Conservation (phyloP, 2,113 vertebrate genomes). For the Platanista minor region DNA sequence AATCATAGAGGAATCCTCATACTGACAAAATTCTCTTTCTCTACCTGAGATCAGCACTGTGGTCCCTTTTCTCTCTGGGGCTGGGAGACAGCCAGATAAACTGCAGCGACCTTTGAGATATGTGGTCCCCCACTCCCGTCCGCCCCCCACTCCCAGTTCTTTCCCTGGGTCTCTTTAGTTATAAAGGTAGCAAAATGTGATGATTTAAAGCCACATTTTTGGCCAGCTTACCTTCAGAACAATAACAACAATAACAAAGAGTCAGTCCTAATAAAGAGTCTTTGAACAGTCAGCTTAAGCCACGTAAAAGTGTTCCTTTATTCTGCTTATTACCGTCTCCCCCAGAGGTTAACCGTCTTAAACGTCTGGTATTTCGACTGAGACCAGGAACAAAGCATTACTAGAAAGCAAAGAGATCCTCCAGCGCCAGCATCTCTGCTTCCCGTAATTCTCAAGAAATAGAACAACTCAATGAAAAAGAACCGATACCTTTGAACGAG, state of each 20-base stretch:
- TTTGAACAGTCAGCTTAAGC: not conserved
- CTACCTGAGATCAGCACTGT: not conserved
- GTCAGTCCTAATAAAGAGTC: not conserved
- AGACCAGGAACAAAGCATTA: conserved; percentile 44
- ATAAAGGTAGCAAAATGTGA: not conserved
- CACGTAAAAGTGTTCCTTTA: conserved; percentile 11
- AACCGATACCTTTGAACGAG: conserved; percentile 64
- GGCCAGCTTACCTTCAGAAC: conserved; percentile 42
- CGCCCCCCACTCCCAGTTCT: not conserved
- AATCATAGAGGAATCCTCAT: not conserved
- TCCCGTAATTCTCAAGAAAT: not conserved
- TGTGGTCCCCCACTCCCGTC: not conserved
- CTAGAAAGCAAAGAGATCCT: conserved; percentile 31
- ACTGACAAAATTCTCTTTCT: not conserved
- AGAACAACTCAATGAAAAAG: conserved; percentile 47
- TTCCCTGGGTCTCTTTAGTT: not conserved
- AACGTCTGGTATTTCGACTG: not conserved
- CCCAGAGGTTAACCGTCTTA: not conserved
- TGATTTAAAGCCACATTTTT: not conserved
- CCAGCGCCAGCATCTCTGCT: not conserved
- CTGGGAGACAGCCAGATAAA: not conserved
- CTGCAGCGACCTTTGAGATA: not conserved
- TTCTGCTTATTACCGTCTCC: not conserved
- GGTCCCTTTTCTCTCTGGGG: not conserved
- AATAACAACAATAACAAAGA: conserved; percentile 64